A percentile compares a stretch with the other conserved stretches of the same genome.
These are phyloP conservation scores for Peromyscus aztecus DNA, from an alignment of 2,797 vertebrate genomes.

Conservation along the genomic window DNA sequence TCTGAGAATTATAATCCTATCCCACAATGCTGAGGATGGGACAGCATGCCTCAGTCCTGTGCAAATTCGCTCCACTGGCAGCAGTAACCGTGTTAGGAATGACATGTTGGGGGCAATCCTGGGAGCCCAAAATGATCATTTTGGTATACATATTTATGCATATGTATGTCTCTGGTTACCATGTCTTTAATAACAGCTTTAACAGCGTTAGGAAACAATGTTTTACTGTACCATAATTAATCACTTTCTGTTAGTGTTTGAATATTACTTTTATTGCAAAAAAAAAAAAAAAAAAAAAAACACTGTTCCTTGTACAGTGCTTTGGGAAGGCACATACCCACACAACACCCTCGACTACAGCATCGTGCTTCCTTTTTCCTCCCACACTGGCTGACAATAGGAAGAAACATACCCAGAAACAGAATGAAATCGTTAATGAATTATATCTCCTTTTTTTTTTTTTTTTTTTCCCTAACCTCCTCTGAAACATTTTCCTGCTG, in stretches of 20 bases:
- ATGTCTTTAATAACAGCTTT: slow-evolving; percentile 55
- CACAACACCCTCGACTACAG: slow-evolving; percentile 62
- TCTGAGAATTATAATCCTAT: slow-evolving; percentile 15
- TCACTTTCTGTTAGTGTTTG: slow-evolving; percentile 37
- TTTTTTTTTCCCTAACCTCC: slow-evolving; percentile 10
- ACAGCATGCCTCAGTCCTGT: background rate
- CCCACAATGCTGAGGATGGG: background rate
- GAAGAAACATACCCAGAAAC: slow-evolving; percentile 71
- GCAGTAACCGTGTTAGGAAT: background rate
- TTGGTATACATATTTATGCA: slow-evolving; percentile 1
- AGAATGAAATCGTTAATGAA: slow-evolving; percentile 79
- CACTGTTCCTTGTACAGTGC: slow-evolving; percentile 49
- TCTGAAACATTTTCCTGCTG: slow-evolving; percentile 55
- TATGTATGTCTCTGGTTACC: slow-evolving; percentile 46
- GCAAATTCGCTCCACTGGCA: slow-evolving; percentile 54
- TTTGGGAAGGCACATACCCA: slow-evolving; percentile 74
- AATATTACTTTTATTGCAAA: slow-evolving; percentile 65
- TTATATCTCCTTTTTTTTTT: background rate
- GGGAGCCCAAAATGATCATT: slow-evolving; percentile 8
- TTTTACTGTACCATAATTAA: slow-evolving; percentile 58
- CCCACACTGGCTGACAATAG: slow-evolving; percentile 74
- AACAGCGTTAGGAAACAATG: slow-evolving; percentile 45
- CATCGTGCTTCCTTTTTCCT: slow-evolving; percentile 66
- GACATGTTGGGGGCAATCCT: slow-evolving; percentile 53
- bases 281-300: no score